These are phyloP conservation scores for Aldrovandia affinis DNA, from an alignment of 2,797 vertebrate genomes.

Conservation along the genomic window DNA sequence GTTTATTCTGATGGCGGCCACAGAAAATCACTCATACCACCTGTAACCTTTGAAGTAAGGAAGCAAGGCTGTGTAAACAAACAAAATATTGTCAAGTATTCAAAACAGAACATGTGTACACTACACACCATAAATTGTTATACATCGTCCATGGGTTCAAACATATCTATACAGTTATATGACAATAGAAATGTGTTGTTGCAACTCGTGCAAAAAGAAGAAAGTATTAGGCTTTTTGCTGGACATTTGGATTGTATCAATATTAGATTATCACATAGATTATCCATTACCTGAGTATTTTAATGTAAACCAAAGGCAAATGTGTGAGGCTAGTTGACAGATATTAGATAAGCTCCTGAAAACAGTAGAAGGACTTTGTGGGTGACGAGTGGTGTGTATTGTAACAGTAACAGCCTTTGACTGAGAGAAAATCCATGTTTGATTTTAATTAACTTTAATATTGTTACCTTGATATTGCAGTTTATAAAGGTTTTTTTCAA, in stretches of 20 bases:
- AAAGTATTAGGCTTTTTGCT: neutral
- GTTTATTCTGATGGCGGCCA: constrained; percentile 81
- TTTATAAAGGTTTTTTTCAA: neutral
- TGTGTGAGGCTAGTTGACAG: constrained; percentile 19
- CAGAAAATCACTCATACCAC: constrained; percentile 87
- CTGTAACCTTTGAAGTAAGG: constrained; percentile 89
- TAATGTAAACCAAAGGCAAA: constrained; percentile 37
- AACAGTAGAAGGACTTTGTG: neutral
- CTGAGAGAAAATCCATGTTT: neutral
- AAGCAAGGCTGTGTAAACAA: neutral
- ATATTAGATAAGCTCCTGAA: neutral
- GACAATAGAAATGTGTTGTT: neutral
- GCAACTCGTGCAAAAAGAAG: constrained; percentile 1
- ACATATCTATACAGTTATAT: neutral
- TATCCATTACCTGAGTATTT: neutral
- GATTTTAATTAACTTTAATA: neutral
- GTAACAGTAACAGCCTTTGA: neutral
- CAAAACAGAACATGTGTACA: constrained; percentile 4
- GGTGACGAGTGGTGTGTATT: neutral
- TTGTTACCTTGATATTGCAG: neutral
- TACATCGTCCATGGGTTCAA: neutral
- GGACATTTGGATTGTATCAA: constrained; percentile 9
- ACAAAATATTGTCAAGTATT: neutral
- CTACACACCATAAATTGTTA: neutral
- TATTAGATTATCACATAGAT: neutral